Evolutionary conservation across 2,113 vertebrate species (phyloP).

Genomic region (Mustelus asterias): DNA sequence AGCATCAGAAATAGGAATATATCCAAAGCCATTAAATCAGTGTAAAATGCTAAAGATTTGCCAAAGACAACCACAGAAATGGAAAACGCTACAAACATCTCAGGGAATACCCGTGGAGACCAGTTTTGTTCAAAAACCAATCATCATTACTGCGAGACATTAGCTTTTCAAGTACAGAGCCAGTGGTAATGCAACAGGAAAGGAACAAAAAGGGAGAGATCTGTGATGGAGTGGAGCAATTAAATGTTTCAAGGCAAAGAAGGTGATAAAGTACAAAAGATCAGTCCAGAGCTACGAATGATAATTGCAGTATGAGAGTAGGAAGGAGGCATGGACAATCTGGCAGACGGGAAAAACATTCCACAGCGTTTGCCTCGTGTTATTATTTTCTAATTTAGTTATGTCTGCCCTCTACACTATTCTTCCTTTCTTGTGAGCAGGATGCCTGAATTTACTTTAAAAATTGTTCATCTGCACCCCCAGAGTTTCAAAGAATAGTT

Average conservation of each 20-base stretch:
- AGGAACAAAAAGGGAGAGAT: background rate
- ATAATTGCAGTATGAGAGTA: background rate
- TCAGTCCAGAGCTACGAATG: background rate
- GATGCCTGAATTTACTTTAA: background rate
- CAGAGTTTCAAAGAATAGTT: background rate
- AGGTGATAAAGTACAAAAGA: too few relatives aligned
- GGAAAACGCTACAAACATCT: background rate
- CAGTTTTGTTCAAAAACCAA: background rate
- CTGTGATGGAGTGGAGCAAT: background rate
- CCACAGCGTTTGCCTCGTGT: background rate
- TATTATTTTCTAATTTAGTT: background rate
- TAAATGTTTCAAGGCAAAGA: background rate
- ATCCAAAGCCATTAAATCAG: background rate
- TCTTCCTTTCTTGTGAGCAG: background rate
- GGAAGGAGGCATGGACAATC: background rate
- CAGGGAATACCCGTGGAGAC: background rate
- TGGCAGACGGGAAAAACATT: background rate
- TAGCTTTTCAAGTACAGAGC: background rate
- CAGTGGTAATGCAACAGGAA: background rate
- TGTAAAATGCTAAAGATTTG: background rate
- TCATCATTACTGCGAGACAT: background rate
- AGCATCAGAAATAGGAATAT: background rate
- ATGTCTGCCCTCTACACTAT: background rate
- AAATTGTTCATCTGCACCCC: background rate
- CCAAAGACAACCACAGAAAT: background rate